phyloP scores from a whole-genome alignment of 1,140 invertebrate species.

The Onthophagus taurus region DNA sequence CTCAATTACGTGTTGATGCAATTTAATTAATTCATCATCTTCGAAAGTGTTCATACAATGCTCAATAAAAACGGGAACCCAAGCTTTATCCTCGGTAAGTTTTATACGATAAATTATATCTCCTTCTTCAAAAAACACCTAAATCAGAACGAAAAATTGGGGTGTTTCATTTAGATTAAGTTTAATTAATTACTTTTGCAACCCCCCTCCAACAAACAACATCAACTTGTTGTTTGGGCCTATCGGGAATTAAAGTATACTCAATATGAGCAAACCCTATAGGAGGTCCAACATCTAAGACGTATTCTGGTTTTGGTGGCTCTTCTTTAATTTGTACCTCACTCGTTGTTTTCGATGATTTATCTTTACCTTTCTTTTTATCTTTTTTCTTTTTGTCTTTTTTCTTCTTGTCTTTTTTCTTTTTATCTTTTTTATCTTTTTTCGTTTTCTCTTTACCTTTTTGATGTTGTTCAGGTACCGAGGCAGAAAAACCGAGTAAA shows the following conservation, averaged over 20 bases:
- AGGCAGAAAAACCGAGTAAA: slow-evolving; percentile 6
- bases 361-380: background rate
- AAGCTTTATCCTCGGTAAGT: slow-evolving; percentile 12
- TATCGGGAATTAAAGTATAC: slow-evolving; percentile 16
- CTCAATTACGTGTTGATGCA: slow-evolving; percentile 17
- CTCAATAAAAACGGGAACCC: slow-evolving; percentile 18
- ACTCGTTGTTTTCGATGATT: background rate
- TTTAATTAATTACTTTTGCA: slow-evolving; percentile 16
- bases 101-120: slow-evolving; percentile 12
- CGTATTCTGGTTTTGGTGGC: background rate
- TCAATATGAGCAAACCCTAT: slow-evolving; percentile 17
- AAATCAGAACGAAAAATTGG: background rate
- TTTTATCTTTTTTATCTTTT: background rate
- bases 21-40: slow-evolving; percentile 16
- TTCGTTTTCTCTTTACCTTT: background rate
- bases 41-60: slow-evolving; percentile 15
- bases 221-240: slow-evolving; percentile 17
- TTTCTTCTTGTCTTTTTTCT: background rate
- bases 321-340: slow-evolving; percentile 2
- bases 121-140: slow-evolving; percentile 17
- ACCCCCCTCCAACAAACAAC: slow-evolving; percentile 18
- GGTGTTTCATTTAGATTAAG: background rate
- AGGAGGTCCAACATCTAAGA: slow-evolving; percentile 8
- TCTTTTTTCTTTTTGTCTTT: slow-evolving; percentile 1
- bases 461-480: background rate